phyloP scores from a whole-genome alignment of 1,140 invertebrate genomes.

The Penaeus indicus region DNA sequence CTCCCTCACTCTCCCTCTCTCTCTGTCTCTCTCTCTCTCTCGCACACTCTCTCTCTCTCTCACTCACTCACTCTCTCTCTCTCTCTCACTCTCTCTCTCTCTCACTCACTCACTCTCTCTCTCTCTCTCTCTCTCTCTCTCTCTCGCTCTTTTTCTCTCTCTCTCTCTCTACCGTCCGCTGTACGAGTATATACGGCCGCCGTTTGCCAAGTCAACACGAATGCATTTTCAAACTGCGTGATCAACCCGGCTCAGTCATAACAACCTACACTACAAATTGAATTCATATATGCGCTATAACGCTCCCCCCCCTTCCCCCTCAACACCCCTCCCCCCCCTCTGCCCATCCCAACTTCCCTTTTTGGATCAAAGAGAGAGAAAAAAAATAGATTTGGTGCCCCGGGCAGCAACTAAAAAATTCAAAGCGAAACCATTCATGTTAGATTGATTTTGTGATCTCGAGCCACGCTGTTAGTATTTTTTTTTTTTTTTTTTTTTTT shows the following conservation, averaged over 20 bases:
- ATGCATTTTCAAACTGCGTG: conserved; percentile 10
- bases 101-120: no score
- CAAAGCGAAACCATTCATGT: conserved; percentile 11
- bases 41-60: neutral
- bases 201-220: neutral
- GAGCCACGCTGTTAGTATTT: neutral
- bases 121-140: no score
- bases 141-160: no score
- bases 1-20: no score
- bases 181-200: no score
- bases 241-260: conserved; percentile 15
- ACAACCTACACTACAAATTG: conserved; percentile 21
- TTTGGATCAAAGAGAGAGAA: no score
- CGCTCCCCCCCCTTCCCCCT: neutral
- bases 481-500: neutral
- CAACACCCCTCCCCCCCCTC: no score
- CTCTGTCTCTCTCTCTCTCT: neutral
- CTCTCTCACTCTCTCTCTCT: no score
- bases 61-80: no score
- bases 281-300: conserved; percentile 39
- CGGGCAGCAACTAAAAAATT: neutral
- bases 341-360: no score
- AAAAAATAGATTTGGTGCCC: no score
- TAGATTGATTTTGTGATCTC: conserved; percentile 40
- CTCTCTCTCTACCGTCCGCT: no score